Percentiles rank a stretch among this genome's conserved stretches.
phyloP scores from a whole-genome alignment of 2,888 invertebrate genomes.

The Nysson spinosus region DNA sequence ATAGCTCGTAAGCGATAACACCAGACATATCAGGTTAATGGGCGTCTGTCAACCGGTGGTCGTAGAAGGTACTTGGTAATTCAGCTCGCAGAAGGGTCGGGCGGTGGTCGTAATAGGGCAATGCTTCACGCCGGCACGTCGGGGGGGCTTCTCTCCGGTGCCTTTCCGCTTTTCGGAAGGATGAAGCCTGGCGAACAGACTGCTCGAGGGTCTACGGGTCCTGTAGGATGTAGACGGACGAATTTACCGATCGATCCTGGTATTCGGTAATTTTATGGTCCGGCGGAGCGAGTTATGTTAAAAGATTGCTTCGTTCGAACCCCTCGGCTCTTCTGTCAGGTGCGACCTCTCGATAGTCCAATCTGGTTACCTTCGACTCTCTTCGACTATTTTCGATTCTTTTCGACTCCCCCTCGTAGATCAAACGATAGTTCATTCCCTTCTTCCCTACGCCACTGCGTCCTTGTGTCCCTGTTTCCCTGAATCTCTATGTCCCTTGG shows the following conservation, averaged over 20 bases:
- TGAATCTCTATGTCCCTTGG: too few species aligned
- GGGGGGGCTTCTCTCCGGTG: constrained; percentile 16
- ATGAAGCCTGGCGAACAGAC: too few species aligned
- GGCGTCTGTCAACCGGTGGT: not conserved
- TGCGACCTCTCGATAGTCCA: constrained; percentile 15
- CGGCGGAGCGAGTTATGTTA: constrained; percentile 57
- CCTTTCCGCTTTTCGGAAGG: constrained; percentile 34
- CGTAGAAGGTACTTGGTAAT: constrained; percentile 43
- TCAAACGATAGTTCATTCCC: not conserved
- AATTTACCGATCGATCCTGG: constrained; percentile 54
- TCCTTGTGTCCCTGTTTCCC: too few species aligned
- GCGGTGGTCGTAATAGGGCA: constrained; percentile 50
- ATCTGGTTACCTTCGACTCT: not conserved
- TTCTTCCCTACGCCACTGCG: not conserved
- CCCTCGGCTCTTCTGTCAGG: constrained; percentile 21
- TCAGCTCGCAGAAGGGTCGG: constrained; percentile 41
- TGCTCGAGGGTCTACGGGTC: too few species aligned
- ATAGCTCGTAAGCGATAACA: constrained; percentile 25
- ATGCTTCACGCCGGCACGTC: constrained; percentile 40
- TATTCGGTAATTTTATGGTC: constrained; percentile 65
- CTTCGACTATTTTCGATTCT: not conserved
- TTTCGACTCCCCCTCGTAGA: not conserved
- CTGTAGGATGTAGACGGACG: not conserved
- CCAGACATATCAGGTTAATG: constrained; percentile 32
- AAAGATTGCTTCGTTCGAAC: constrained; percentile 30